Evolutionary conservation across 1,140 invertebrate genomes (phyloP), one percentile per base, ranked within the genome.

Genomic region (Mycetomoellerius zeteki): DNA sequence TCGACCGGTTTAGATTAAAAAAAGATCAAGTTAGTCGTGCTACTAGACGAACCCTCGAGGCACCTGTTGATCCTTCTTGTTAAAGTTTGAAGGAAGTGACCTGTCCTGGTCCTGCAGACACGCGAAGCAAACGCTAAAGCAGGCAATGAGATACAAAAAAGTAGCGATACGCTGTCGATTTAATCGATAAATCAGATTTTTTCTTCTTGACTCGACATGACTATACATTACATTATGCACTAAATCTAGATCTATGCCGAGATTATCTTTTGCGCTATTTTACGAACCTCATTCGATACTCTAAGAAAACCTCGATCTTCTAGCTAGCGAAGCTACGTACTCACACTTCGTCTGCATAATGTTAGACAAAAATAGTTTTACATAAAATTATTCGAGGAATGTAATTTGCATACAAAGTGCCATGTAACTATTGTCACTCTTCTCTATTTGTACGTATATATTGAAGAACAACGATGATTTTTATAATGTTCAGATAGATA

Each of bases 61-160:
- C 94, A 95, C 94, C 94, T 94, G 94, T 95, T 95, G 94, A 94
- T 94, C 89, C 86, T 92, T 80, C 93, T 91, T 89, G 91, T 94
- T 94, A 92, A 92, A 92, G 91, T 93, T 93, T 91, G 89, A 94
- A 93, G 92, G 90, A 94, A 93, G 90, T 94, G 93, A 94, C 92
- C 91, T 91, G 87, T 89, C 90, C 88, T 89, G 88, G 85, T 82
- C 72, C 87, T 86, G 89, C 84, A 91, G 77, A 69, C 93, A 93
- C 91, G 92, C 90, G 16, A 88, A n/a, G 33, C 56, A 52, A 64
- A 64, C 10, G 56, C 60, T 47, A 67, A 89, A 27, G 30, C 37
- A 67, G 81, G 72, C 33, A 24, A 77, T 77, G 81, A 88, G 71
- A 86, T 33, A 43, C 21, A 69, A 69, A 85, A 84, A 84, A 85